Conservation (phyloP, 2,888 invertebrate species). For the Teleiodes luculella region DNA sequence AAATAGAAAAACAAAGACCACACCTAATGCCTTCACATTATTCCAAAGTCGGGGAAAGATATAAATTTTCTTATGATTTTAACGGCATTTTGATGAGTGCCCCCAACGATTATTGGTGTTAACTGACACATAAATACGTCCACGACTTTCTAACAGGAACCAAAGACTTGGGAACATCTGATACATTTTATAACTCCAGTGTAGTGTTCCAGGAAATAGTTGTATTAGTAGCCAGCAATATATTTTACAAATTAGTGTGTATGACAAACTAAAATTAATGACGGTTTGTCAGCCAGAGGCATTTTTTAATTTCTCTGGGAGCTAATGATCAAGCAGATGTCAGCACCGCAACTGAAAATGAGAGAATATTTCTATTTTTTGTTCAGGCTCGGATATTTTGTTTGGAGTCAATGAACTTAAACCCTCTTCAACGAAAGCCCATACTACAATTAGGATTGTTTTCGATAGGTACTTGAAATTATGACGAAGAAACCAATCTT, state of each 20-base stretch:
- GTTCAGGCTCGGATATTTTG: slow-evolving; percentile 3
- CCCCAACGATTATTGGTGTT: slow-evolving; percentile 55
- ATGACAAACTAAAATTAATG: slow-evolving; percentile 76
- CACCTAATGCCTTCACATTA: slow-evolving; percentile 33
- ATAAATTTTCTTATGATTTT: slow-evolving; percentile 55
- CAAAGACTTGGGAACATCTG: slow-evolving; percentile 47
- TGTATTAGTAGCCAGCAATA: slow-evolving; percentile 65
- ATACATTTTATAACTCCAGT: slow-evolving; percentile 39
- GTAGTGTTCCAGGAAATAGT: slow-evolving; percentile 67
- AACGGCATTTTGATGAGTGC: slow-evolving; percentile 57
- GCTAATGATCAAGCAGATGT: slow-evolving; percentile 69
- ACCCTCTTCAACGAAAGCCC: not conserved
- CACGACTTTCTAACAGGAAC: slow-evolving; percentile 37
- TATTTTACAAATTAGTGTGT: slow-evolving; percentile 74
- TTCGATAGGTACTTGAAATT: no score
- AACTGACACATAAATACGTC: slow-evolving; percentile 70
- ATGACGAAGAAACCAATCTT: no score
- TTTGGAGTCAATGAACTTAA: slow-evolving; percentile 12
- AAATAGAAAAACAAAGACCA: slow-evolving; percentile 38
- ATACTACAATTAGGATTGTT: not conserved
- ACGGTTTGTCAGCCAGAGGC: slow-evolving; percentile 45
- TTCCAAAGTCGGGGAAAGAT: slow-evolving; percentile 27
- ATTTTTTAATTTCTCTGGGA: slow-evolving; percentile 57
- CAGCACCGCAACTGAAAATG: slow-evolving; percentile 47
- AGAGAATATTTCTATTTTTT: slow-evolving; percentile 17